phyloP scores from a whole-genome alignment of 2,113 vertebrate species.

The Columba livia region DNA sequence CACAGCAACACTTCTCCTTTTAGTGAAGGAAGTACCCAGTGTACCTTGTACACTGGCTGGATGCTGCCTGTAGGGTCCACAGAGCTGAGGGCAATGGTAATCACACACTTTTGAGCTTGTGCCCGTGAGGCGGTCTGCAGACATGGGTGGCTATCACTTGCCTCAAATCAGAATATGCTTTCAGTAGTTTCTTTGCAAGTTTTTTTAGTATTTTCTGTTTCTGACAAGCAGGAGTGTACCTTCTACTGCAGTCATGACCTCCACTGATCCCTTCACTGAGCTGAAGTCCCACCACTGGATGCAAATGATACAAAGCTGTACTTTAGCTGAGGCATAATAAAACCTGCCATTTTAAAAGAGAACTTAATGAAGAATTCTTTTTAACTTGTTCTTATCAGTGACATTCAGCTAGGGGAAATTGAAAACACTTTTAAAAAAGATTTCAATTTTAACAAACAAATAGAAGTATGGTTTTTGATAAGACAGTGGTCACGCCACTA shows the following conservation, averaged over 20 bases:
- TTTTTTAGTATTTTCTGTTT: not conserved
- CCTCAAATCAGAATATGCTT: not conserved
- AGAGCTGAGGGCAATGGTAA: not conserved
- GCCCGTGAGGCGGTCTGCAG: not conserved
- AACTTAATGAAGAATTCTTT: not conserved
- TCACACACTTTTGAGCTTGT: not conserved
- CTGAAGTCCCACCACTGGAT: not conserved
- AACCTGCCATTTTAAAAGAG: not conserved
- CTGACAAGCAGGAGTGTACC: not conserved
- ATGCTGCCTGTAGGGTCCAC: not conserved
- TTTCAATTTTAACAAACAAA: fast-evolving
- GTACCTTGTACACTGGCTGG: too few relatives aligned
- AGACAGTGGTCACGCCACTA: fast-evolving
- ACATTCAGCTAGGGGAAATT: not conserved
- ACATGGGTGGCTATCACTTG: not conserved
- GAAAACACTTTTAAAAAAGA: not conserved
- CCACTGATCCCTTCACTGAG: not conserved
- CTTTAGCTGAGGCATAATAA: not conserved
- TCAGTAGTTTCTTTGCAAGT: not conserved
- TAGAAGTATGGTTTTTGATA: not conserved
- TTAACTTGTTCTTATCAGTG: not conserved
- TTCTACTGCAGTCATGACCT: not conserved
- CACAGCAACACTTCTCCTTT: fast-evolving
- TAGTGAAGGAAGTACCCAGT: fast-evolving
- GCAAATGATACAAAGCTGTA: not conserved